A percentile compares a stretch with the other conserved stretches of the same genome.
phyloP scores from a whole-genome alignment of 2,888 invertebrate genomes.

The Pandemis heparana region DNA sequence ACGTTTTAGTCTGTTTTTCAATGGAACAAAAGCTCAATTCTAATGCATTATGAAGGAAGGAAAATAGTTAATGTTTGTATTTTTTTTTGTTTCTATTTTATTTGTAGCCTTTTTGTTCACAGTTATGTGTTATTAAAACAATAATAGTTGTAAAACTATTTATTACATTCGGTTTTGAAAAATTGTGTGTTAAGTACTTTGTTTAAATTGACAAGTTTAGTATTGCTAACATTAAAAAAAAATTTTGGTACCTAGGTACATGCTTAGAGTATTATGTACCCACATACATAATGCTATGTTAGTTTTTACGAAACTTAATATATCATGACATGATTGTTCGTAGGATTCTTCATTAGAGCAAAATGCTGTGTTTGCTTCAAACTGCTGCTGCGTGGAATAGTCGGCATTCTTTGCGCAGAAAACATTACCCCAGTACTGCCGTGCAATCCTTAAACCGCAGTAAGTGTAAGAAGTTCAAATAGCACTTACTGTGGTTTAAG shows the following conservation, averaged over 20 bases:
- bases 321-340: not conserved
- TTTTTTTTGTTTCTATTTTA: not conserved
- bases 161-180: too few relatives aligned
- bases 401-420: conserved; percentile 47
- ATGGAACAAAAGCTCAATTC: conserved; percentile 10
- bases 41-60: not conserved
- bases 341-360: conserved; percentile 49
- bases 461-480: too few relatives aligned
- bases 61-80: not conserved
- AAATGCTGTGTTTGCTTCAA: conserved; percentile 50
- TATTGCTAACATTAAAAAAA: too few relatives aligned
- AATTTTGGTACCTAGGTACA: too few relatives aligned
- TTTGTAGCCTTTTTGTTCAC: not conserved
- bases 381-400: conserved; percentile 44
- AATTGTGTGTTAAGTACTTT: too few relatives aligned
- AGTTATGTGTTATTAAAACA: not conserved
- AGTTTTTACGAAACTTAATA: not conserved
- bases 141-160: not conserved
- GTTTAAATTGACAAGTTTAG: too few relatives aligned
- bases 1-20: conserved; percentile 13
- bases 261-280: too few relatives aligned
- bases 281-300: not conserved
- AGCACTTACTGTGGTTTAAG: too few relatives aligned
- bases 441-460: too few relatives aligned
- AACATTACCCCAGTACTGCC: conserved; percentile 45